These are phyloP conservation scores for Adelosebastes latens DNA, from an alignment of 2,797 vertebrate genomes.

Conservation along the genomic window DNA sequence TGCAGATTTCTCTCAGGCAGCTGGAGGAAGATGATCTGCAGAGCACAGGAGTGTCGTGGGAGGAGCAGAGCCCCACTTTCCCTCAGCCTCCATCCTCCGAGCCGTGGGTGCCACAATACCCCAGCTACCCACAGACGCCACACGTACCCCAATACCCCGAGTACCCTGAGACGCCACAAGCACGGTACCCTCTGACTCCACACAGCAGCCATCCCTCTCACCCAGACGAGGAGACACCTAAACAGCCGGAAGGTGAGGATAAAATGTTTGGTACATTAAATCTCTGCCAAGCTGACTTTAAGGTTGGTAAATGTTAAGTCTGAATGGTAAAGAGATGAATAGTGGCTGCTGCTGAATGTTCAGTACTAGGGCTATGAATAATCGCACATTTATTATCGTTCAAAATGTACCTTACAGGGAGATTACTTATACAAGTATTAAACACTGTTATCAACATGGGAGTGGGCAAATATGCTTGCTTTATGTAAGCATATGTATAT, in stretches of 20 bases:
- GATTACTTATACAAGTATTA: no score
- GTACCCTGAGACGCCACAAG: slow-evolving; percentile 52
- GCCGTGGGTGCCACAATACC: slow-evolving; percentile 39
- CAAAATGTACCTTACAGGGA: no score
- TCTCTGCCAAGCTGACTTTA: slow-evolving; percentile 15
- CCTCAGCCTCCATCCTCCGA: slow-evolving; percentile 66
- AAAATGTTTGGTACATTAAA: not conserved
- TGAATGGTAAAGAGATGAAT: not conserved
- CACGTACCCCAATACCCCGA: slow-evolving; percentile 54
- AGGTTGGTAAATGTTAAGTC: slow-evolving; percentile 17
- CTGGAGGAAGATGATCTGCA: slow-evolving; percentile 88
- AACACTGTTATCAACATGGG: no score
- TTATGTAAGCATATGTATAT: no score
- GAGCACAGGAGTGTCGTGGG: slow-evolving; percentile 65
- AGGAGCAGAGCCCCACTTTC: slow-evolving; percentile 65
- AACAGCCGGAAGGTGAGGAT: slow-evolving; percentile 59
- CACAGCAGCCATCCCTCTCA: slow-evolving; percentile 56
- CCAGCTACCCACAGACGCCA: slow-evolving; percentile 56
- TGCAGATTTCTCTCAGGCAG: slow-evolving; percentile 86
- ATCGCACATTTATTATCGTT: no score
- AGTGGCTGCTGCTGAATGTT: not conserved
- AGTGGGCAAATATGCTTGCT: no score
- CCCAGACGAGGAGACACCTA: slow-evolving; percentile 45
- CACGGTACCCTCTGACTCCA: slow-evolving; percentile 50
- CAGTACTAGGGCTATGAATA: no score